A percentile compares a stretch with the other conserved stretches of the same genome.
phyloP scores from a whole-genome alignment of 1,140 invertebrate genomes.

The Ceratitis capitata region DNA sequence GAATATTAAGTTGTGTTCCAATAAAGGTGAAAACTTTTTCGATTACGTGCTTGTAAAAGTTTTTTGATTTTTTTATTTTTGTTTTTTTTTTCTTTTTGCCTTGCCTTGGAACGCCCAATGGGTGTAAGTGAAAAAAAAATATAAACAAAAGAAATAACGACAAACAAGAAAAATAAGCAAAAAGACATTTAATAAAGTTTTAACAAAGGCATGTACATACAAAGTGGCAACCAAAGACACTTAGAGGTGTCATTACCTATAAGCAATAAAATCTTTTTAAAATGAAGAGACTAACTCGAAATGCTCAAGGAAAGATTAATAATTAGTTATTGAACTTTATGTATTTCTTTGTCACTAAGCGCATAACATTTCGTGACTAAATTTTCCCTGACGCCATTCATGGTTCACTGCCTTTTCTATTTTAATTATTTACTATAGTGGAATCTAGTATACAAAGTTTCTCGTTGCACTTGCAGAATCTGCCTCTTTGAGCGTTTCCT shows the following conservation, averaged over 20 bases:
- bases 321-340: too few species aligned
- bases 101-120: neutral
- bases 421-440: too few species aligned
- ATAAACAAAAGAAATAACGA: constrained; percentile 16
- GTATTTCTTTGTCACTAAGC: too few species aligned
- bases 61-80: too few species aligned
- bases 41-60: constrained; percentile 35
- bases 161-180: neutral
- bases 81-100: too few species aligned
- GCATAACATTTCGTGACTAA: too few species aligned
- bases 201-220: neutral
- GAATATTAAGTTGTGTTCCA: neutral
- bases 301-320: neutral
- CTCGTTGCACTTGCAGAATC: too few species aligned
- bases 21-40: constrained; percentile 32
- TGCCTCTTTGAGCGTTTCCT: too few species aligned
- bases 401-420: too few species aligned
- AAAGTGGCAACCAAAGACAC: neutral
- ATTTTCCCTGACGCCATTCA: too few species aligned
- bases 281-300: neutral
- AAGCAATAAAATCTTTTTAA: constrained; percentile 21
- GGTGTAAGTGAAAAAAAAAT: neutral
- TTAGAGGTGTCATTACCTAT: neutral
- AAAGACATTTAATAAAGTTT: constrained; percentile 9
- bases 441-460: too few species aligned